These are phyloP conservation scores for pig (Sus scrofa) DNA, from an alignment of 2,113 vertebrate genomes.

Conservation along the genomic window DNA sequence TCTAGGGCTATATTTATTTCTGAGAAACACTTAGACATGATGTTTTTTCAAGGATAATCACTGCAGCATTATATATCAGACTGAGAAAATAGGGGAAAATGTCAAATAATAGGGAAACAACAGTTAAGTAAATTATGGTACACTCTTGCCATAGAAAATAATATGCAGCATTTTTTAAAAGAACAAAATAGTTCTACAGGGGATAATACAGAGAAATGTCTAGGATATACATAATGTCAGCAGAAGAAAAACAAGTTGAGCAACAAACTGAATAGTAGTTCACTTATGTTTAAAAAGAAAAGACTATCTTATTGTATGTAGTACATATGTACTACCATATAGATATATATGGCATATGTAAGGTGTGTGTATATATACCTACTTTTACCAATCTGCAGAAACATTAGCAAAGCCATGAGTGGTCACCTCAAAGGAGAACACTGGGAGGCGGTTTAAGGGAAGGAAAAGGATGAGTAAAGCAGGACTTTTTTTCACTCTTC, in stretches of 20 bases:
- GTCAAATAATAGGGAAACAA: neutral
- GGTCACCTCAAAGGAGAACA: no score
- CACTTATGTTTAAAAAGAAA: neutral
- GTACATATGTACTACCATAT: neutral
- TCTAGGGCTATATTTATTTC: neutral
- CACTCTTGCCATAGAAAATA: neutral
- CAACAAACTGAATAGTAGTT: neutral
- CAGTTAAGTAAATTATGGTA: neutral
- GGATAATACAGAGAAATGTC: neutral
- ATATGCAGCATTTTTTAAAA: neutral
- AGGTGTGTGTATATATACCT: neutral
- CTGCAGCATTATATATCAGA: neutral
- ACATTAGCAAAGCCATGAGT: neutral
- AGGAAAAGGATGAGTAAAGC: neutral
- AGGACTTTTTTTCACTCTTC: neutral
- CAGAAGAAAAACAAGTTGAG: neutral
- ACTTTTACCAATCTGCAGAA: neutral
- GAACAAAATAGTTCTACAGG: neutral
- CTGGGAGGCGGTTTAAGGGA: neutral
- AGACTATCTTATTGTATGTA: neutral
- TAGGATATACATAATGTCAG: neutral
- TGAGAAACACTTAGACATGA: neutral
- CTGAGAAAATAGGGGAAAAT: neutral
- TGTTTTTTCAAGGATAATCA: slow-evolving; percentile 19
- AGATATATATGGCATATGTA: neutral